Conservation (phyloP, 2,888 invertebrate genomes). For the Campopleginae sp. region DNA sequence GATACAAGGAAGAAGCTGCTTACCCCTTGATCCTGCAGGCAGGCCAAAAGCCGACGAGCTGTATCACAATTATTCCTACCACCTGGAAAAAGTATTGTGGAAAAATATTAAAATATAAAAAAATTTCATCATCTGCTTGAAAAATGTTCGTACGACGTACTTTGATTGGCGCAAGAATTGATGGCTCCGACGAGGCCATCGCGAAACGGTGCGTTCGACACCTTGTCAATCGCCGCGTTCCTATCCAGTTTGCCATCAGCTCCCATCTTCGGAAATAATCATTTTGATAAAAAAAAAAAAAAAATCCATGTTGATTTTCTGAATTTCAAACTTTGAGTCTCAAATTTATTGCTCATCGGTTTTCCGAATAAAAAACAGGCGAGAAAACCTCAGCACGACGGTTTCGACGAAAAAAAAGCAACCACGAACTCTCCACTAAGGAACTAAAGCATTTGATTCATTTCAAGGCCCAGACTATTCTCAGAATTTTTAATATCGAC, state of each 20-base stretch:
- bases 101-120: background rate
- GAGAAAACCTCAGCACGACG: too few species aligned
- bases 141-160: constrained; percentile 32
- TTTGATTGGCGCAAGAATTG: constrained; percentile 48
- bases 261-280: constrained; percentile 46
- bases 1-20: background rate
- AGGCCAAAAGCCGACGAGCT: constrained; percentile 48
- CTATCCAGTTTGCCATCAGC: constrained; percentile 44
- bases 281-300: background rate
- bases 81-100: constrained; percentile 27
- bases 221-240: constrained; percentile 45
- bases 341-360: too few species aligned
- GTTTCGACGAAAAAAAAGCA: too few species aligned
- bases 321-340: background rate
- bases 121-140: background rate
- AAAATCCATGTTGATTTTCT: too few species aligned
- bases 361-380: too few species aligned
- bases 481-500: too few species aligned
- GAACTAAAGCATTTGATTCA: too few species aligned
- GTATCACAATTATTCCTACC: constrained; percentile 60
- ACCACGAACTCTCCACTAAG: too few species aligned
- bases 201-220: constrained; percentile 37
- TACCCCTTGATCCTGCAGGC: constrained; percentile 55
- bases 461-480: too few species aligned
- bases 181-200: constrained; percentile 42